phyloP scores from a whole-genome alignment of 2,113 vertebrate genomes.

The Columbina picui region DNA sequence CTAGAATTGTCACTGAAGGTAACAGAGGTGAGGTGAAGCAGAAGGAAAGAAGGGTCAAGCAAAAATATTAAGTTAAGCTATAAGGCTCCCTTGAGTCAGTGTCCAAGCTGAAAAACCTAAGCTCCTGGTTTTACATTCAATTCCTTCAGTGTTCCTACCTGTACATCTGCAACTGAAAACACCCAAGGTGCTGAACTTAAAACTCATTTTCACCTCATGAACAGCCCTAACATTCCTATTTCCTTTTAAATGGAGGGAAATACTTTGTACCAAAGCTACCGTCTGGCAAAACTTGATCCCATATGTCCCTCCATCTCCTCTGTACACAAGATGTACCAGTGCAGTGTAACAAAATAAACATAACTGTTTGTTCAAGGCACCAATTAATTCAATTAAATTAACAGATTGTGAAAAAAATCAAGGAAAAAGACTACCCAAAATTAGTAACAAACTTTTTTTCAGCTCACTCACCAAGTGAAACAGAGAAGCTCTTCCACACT shows the following conservation, averaged over 20 bases:
- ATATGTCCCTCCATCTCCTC: not conserved
- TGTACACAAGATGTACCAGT: not conserved
- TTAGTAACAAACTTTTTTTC: not conserved
- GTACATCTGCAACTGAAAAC: not conserved
- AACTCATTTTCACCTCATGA: not conserved
- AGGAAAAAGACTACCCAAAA: not conserved
- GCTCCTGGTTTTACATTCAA: not conserved
- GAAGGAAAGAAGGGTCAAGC: not conserved
- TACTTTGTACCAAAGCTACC: not conserved
- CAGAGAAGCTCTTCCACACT: not conserved
- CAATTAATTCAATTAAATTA: not conserved
- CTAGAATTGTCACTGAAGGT: not conserved
- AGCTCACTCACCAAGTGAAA: not conserved
- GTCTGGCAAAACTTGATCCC: not conserved
- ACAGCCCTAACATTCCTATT: not conserved
- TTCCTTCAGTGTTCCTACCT: not conserved
- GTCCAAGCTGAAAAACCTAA: not conserved
- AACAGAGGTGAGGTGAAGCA: not conserved
- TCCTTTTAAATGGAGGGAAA: not conserved
- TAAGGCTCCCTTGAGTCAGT: not conserved
- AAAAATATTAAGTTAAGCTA: not conserved
- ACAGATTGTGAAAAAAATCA: not conserved
- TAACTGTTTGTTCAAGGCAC: not conserved
- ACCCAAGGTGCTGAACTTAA: not conserved
- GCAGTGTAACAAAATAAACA: not conserved